Conservation (phyloP, 2,888 invertebrate genomes). For the Rotaria sp. region DNA sequence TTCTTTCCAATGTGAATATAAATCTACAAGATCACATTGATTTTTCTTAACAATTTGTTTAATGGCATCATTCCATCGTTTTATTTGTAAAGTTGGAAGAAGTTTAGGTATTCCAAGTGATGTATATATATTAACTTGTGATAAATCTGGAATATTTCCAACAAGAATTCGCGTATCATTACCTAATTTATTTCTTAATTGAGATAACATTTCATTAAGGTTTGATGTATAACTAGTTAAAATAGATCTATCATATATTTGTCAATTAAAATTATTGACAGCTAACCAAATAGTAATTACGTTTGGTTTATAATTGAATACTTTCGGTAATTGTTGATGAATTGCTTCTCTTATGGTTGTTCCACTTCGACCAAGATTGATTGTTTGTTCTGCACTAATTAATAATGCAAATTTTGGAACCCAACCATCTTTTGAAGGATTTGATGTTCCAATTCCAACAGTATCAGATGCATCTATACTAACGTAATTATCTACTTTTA, state of each 20-base stretch:
- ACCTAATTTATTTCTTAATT: neutral
- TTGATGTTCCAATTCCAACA: neutral
- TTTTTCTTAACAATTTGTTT: neutral
- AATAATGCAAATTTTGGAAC: neutral
- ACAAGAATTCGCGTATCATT: neutral
- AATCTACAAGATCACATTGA: neutral
- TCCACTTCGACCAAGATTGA: neutral
- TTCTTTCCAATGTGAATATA: neutral
- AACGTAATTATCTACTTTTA: neutral
- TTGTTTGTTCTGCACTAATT: neutral
- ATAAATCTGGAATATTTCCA: neutral
- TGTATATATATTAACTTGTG: neutral
- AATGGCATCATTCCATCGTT: neutral
- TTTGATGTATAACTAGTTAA: neutral
- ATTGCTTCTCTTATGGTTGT: neutral
- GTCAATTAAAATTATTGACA: neutral
- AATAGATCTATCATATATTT: neutral
- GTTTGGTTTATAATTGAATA: neutral
- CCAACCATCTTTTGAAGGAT: neutral
- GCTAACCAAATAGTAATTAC: neutral
- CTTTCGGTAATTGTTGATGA: neutral
- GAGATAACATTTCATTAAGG: neutral
- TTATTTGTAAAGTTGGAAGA: neutral
- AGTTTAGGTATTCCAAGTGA: neutral
- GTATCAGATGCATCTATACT: neutral